Evolutionary conservation across 2,797 vertebrate genomes (phyloP).

Genomic region (Carduelis carduelis): DNA sequence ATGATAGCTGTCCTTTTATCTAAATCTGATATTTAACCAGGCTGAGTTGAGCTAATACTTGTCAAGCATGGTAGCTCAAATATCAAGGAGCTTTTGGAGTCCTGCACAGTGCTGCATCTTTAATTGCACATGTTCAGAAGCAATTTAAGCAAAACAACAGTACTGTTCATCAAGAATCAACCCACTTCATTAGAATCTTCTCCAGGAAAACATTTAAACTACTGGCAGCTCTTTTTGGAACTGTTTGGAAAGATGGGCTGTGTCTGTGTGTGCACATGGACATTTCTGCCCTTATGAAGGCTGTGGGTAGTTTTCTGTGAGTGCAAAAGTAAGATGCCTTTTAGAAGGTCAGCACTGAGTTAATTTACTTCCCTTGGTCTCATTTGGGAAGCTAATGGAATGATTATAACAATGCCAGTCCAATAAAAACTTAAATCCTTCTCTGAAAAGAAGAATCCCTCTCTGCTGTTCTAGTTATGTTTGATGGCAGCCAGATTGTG

Average conservation of each 20-base stretch:
- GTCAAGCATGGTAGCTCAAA: not conserved
- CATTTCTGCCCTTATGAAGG: not conserved
- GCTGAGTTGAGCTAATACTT: not conserved
- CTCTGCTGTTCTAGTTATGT: not conserved
- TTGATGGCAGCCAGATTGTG: not conserved
- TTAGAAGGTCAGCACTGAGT: not conserved
- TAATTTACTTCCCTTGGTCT: not conserved
- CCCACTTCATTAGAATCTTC: not conserved
- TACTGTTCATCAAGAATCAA: not conserved
- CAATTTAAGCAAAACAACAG: not conserved
- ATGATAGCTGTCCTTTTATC: not conserved
- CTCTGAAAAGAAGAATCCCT: not conserved
- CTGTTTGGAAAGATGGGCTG: not conserved
- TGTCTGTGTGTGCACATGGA: fast-evolving
- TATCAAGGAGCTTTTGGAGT: not conserved
- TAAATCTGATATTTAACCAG: not conserved
- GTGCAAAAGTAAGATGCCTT: not conserved
- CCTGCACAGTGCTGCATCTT: not conserved
- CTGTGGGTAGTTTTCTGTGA: not conserved
- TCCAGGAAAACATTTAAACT: not conserved
- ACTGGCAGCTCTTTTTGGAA: not conserved
- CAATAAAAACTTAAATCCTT: not conserved
- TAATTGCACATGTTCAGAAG: not conserved
- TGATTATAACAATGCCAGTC: not conserved
- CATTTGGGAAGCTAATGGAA: not conserved